These are phyloP conservation scores for Zaprionus bogoriensis DNA, from an alignment of 2,888 invertebrate genomes.

Conservation along the genomic window DNA sequence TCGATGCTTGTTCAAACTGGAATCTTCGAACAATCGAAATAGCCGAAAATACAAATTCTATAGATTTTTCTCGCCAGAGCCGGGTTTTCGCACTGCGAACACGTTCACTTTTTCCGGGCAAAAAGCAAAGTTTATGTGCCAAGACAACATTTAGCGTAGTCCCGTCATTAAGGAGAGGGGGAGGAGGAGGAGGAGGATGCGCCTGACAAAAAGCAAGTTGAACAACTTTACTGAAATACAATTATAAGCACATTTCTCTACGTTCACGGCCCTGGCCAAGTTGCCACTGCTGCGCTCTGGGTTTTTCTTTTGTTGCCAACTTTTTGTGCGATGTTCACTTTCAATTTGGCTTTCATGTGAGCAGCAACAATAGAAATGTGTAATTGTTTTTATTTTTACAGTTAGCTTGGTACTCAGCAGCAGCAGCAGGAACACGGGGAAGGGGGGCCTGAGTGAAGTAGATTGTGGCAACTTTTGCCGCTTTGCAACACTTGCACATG, in stretches of 20 bases:
- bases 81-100: neutral
- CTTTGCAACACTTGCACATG: constrained; percentile 65
- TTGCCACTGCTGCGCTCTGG: neutral
- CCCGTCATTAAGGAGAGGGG: constrained; percentile 30
- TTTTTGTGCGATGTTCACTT: constrained; percentile 56
- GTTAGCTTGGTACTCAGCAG: constrained; percentile 3
- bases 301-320: constrained; percentile 10
- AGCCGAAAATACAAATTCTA: neutral
- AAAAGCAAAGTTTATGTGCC: constrained; percentile 8
- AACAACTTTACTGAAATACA: constrained; percentile 45
- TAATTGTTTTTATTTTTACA: constrained; percentile 49
- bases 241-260: constrained; percentile 62
- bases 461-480: constrained; percentile 58
- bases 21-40: too few species aligned
- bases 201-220: constrained; percentile 20
- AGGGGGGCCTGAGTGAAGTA: neutral
- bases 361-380: constrained; percentile 49
- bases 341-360: constrained; percentile 66
- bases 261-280: neutral
- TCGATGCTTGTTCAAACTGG: too few species aligned
- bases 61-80: too few species aligned
- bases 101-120: neutral
- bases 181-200: too few species aligned
- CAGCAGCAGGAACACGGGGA: neutral
- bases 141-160: constrained; percentile 22